Percentiles rank a stretch among this genome's conserved stretches.
phyloP scores from a whole-genome alignment of 2,113 vertebrate genomes.

The Alligator sinensis region DNA sequence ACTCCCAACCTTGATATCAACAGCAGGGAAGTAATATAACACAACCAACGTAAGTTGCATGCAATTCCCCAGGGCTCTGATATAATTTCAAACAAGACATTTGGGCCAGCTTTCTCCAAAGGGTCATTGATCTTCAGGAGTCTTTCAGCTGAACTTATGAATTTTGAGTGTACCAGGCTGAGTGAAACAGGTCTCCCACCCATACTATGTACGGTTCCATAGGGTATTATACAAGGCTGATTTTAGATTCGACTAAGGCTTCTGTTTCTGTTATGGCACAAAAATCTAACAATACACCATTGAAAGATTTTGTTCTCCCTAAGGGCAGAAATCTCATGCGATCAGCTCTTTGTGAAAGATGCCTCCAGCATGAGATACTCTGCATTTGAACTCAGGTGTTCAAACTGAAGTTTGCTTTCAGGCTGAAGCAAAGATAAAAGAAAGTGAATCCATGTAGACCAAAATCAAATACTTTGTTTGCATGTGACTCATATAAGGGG shows the following conservation, averaged over 20 bases:
- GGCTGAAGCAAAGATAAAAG: background rate
- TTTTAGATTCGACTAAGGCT: conserved; percentile 46
- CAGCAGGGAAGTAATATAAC: background rate
- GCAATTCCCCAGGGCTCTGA: background rate
- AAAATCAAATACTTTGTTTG: background rate
- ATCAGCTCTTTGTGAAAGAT: conserved; percentile 57
- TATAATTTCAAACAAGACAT: background rate
- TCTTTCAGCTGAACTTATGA: background rate
- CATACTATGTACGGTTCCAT: background rate
- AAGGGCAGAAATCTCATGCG: conserved; percentile 41
- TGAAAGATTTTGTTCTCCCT: conserved; percentile 69
- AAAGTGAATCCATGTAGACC: background rate
- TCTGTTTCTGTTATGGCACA: background rate
- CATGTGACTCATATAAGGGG: rapidly evolving
- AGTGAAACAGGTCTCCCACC: conserved; percentile 19
- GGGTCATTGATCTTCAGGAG: background rate
- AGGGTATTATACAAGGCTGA: conserved; percentile 45
- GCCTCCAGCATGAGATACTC: conserved; percentile 10
- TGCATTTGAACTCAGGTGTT: conserved; percentile 23
- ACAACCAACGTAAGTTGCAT: background rate
- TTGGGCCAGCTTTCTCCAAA: background rate
- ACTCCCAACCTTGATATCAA: background rate
- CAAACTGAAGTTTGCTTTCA: conserved; percentile 4
- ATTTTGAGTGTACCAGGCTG: background rate
- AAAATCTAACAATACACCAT: conserved; percentile 45